Evolutionary conservation across 1,140 invertebrate species (phyloP).

Genomic region (Oryzaephilus surinamensis): DNA sequence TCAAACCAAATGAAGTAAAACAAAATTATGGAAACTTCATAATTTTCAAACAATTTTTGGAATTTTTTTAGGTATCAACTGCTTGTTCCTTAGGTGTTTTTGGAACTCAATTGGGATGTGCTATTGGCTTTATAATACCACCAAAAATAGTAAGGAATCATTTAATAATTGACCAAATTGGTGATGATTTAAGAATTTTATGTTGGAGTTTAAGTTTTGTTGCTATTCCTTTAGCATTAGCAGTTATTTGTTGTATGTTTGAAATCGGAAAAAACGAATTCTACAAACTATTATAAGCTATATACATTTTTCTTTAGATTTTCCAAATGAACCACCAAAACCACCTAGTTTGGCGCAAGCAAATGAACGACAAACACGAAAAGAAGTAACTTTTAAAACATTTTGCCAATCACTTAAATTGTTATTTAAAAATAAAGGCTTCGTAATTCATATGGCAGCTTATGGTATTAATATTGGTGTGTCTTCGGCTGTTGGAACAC

Average conservation of each 20-base stretch:
- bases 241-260: slow-evolving; percentile 49
- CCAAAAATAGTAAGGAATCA: slow-evolving; percentile 39
- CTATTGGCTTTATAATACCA: slow-evolving; percentile 36
- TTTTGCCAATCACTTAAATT: slow-evolving; percentile 8
- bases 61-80: slow-evolving; percentile 49
- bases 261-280: too few relatives aligned
- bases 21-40: slow-evolving; percentile 14
- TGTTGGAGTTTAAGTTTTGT: slow-evolving; percentile 44
- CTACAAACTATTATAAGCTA: slow-evolving; percentile 3
- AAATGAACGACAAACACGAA: slow-evolving; percentile 10
- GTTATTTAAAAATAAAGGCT: slow-evolving; percentile 15
- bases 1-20: slow-evolving; percentile 51
- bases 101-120: slow-evolving; percentile 56
- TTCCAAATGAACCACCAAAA: slow-evolving; percentile 41
- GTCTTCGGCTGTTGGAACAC: slow-evolving; percentile 19
- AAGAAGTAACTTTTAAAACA: slow-evolving; percentile 10
- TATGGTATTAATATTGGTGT: slow-evolving; percentile 23
- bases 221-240: slow-evolving; percentile 43
- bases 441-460: slow-evolving; percentile 16
- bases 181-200: slow-evolving; percentile 31
- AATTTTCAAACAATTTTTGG: slow-evolving; percentile 2
- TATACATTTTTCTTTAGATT: slow-evolving; percentile 38
- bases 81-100: slow-evolving; percentile 69
- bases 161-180: slow-evolving; percentile 33
- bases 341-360: slow-evolving; percentile 42